Conservation (phyloP, 2,888 invertebrate species). For the Aproaerema taeniolella region DNA sequence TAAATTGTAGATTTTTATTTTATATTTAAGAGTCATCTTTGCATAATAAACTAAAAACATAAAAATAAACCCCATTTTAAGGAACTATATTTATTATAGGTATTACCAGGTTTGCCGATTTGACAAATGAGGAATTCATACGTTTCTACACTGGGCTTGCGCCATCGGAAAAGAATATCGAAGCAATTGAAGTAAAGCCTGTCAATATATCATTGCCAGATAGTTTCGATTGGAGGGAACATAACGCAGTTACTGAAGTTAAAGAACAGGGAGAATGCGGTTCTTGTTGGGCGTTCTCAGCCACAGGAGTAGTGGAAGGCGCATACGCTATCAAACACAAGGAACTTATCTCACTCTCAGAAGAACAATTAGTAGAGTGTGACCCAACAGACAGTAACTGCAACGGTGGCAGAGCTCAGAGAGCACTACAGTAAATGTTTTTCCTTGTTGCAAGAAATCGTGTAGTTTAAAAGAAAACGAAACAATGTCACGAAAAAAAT, state of each 20-base stretch:
- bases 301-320: no score
- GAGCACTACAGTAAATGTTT: neutral
- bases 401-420: neutral
- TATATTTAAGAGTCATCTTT: no score
- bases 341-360: neutral
- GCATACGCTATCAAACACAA: neutral
- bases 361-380: neutral
- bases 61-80: no score
- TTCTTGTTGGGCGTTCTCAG: neutral
- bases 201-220: neutral
- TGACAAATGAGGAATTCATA: neutral
- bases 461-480: no score
- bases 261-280: neutral
- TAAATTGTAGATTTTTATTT: no score
- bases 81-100: no score
- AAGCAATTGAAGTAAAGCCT: no score
- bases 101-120: neutral
- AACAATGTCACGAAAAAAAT: no score
- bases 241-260: neutral
- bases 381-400: neutral
- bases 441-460: no score
- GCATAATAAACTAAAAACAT: no score
- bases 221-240: neutral
- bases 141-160: neutral
- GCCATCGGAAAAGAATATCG: neutral